Conservation (phyloP, 2,888 invertebrate genomes). For the Chrysolina oricalcia region DNA sequence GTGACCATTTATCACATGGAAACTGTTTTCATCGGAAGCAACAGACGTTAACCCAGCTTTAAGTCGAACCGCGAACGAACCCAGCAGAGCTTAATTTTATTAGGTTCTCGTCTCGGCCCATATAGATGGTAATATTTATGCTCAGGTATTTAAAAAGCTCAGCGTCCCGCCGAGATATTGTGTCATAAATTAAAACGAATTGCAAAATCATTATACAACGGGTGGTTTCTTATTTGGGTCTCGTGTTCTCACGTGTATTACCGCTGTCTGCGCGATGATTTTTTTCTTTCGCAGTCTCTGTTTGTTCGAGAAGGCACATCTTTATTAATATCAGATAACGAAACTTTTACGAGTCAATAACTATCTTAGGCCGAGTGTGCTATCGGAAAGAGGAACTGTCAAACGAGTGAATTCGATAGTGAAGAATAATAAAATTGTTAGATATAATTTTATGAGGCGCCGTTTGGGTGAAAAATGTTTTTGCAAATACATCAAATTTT, state of each 20-base stretch:
- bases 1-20: slow-evolving; percentile 36
- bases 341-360: neutral
- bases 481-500: too few relatives aligned
- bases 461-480: too few relatives aligned
- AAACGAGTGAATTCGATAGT: too few relatives aligned
- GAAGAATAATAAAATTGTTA: too few relatives aligned
- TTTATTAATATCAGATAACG: slow-evolving; percentile 24
- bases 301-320: slow-evolving; percentile 7
- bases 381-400: neutral
- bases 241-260: slow-evolving; percentile 51
- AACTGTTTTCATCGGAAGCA: slow-evolving; percentile 42
- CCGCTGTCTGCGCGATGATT: slow-evolving; percentile 46
- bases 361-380: neutral
- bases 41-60: slow-evolving; percentile 28
- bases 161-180: slow-evolving; percentile 59
- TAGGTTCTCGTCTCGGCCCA: slow-evolving; percentile 54
- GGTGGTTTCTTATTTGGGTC: slow-evolving; percentile 49
- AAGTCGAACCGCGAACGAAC: slow-evolving; percentile 11
- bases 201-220: slow-evolving; percentile 59
- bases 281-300: slow-evolving; percentile 23
- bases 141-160: slow-evolving; percentile 54
- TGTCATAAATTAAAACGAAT: slow-evolving; percentile 60
- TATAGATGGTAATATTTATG: slow-evolving; percentile 56
- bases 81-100: slow-evolving; percentile 54
- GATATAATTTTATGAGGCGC: too few relatives aligned